These are phyloP conservation scores for Psilopogon haemacephalus DNA, from an alignment of 2,113 vertebrate genomes.

Conservation along the genomic window DNA sequence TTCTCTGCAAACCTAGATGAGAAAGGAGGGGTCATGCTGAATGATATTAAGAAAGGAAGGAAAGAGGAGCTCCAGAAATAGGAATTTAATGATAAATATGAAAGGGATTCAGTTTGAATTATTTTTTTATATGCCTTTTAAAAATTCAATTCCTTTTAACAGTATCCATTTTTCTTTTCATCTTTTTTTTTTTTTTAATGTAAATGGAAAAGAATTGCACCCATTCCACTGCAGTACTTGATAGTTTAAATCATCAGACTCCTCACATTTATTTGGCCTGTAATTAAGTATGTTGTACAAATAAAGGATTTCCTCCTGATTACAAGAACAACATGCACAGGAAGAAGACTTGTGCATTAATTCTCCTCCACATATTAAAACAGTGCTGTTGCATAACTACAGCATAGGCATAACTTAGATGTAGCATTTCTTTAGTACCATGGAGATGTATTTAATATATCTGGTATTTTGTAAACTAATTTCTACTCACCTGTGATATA, in stretches of 20 bases:
- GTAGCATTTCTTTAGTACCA: neutral
- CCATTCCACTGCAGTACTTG: neutral
- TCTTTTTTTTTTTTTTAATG: neutral
- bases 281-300: neutral
- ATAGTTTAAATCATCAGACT: neutral
- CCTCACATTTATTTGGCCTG: neutral
- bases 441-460: neutral
- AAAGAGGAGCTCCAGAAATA: neutral
- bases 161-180: neutral
- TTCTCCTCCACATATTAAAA: neutral
- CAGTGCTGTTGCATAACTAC: neutral
- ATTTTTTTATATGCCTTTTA: neutral
- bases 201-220: neutral
- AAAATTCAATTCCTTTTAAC: slow-evolving; percentile 38
- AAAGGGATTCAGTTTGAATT: slow-evolving; percentile 14
- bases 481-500: neutral
- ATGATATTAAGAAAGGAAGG: neutral
- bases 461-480: neutral
- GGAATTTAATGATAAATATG: slow-evolving; percentile 12
- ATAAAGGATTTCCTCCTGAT: slow-evolving; percentile 8
- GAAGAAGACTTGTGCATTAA: neutral
- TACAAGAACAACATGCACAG: neutral
- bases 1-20: neutral
- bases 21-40: neutral
- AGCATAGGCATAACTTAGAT: neutral